Evolutionary conservation across 2,113 vertebrate species (phyloP), one percentile per base, ranked within the genome.

Genomic region (Petrocephalus microphthalmus): DNA sequence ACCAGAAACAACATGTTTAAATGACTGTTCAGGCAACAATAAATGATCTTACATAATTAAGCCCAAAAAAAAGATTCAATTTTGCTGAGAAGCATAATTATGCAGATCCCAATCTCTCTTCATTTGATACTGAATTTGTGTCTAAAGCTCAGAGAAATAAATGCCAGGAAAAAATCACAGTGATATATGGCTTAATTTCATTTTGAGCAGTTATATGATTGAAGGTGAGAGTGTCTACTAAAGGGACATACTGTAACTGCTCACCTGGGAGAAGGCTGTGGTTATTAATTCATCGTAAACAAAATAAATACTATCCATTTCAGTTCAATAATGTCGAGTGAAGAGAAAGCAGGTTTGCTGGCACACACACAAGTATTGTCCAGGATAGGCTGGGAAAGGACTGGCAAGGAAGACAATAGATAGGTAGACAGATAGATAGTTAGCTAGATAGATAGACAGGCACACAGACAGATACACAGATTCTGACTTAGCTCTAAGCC

Each of bases 71-170:
- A 49, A 52, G 19, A 88, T 88, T 84, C 53, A 84, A 2, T 57
- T 20, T 22, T 84, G 33, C 33, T 47, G 53, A 83, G 74, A 81
- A 57, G 17, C 53, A 57, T 47, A 54, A 83, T 83, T 56, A 83
- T 45, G 52, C 74, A 83, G 33, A 60, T 17, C 54, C 5, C 74
- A 8, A 45, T 53, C 37, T 84, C 78, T 83, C 74, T 83, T 49
- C 33, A 83, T 37, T 37, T 49, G 29, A 84, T 49, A 82, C 0
- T 5, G 22, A 60, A 60, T 57, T 37, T 45, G 71, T 81, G 47
- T 52, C 33, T 82, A 82, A 88, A 88, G 74, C 33, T 47, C 33
- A 84, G 29, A 88, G 51, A 88, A 83, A 88, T 83, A 60, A 84
- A 81, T 82, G 52, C 51, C 5, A 45, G 82, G 52, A 29, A 88